A percentile compares a stretch with the other conserved stretches of the same genome.
These are phyloP conservation scores for Gallinago undulata DNA, from an alignment of 2,113 vertebrate species.

Conservation along the genomic window DNA sequence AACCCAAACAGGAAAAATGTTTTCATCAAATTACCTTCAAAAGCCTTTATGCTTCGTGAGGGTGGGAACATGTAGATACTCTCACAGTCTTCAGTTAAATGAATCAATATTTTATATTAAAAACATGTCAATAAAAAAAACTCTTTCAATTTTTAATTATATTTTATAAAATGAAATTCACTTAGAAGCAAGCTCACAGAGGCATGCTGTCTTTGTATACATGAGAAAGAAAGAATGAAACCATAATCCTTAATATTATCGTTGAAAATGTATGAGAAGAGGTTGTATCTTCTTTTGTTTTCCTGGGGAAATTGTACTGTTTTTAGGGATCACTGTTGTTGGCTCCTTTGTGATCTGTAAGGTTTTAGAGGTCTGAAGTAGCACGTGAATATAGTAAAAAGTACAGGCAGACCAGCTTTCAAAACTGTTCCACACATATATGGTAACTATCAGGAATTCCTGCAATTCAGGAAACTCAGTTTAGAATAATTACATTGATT, in stretches of 20 bases:
- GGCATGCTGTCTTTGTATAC: background rate
- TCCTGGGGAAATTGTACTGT: background rate
- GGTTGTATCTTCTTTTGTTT: background rate
- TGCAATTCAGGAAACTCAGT: background rate
- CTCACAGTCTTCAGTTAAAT: background rate
- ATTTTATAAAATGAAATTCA: background rate
- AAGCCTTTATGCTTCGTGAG: background rate
- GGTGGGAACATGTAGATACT: background rate
- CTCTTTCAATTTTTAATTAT: background rate
- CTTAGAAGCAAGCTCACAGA: background rate
- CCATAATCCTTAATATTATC: background rate
- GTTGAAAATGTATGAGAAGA: background rate
- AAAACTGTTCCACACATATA: background rate
- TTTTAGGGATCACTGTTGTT: background rate
- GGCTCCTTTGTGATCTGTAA: background rate
- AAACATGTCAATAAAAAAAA: background rate
- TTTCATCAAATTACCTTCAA: background rate
- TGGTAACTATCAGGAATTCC: background rate
- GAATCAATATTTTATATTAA: background rate
- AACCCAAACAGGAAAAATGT: background rate
- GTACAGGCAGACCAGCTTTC: background rate
- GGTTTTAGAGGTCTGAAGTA: background rate
- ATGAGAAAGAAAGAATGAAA: background rate
- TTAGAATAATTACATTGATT: background rate
- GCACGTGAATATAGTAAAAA: background rate